Base-by-base conservation (phyloP, 2,888 invertebrate genomes). In the Drosophila neutralis region DNA sequence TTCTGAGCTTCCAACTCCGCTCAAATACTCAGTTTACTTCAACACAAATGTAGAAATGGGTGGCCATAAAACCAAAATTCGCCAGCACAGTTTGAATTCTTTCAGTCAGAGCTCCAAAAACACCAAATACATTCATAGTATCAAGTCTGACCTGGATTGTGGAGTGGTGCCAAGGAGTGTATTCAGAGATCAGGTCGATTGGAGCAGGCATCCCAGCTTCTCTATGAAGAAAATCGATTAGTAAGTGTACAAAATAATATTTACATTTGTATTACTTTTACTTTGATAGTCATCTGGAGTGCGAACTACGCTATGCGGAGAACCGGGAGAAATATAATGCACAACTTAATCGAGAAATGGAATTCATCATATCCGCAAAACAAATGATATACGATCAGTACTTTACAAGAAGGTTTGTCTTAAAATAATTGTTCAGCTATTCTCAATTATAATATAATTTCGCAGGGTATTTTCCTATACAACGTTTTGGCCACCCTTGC, bases 151-250 rank as follows among this genome's bases (percentile, higher is more conserved):
- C 21, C 0, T 4, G 15, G 65, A 51, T 13, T 4, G 21, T 0
- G 58, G 49, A 35, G 38, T 54, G 2, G 0, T 40, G 1, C n/a
- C 8, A 0, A 0, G 13, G 3, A 52, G n/a, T n/a, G 1, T 2
- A 1, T 53, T 51, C 6, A 11, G 48, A 0, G 88, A 87, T 36
- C 4, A 52, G 0, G 48, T 27, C 8, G 76, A 85, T 21, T 0
- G 71, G 11, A 83, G 88, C 27, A 24, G 11, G 2, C 67, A 87
- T 48, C 83, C 83, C 15, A 87, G 83, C 36, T 83, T 69, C 33
- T 62, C 65, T 1, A 56, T 85, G 4, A 45, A 65, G 56, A 56
- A 74, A 24, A 51, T 87, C 5, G 42, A 56, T 2, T 85, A 85
- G 88, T 82, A 52, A 63, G 73, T 64, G 2, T 4, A 7, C 8